Evolutionary conservation across 2,113 vertebrate species (phyloP).

Genomic region (Balaeniceps rex): DNA sequence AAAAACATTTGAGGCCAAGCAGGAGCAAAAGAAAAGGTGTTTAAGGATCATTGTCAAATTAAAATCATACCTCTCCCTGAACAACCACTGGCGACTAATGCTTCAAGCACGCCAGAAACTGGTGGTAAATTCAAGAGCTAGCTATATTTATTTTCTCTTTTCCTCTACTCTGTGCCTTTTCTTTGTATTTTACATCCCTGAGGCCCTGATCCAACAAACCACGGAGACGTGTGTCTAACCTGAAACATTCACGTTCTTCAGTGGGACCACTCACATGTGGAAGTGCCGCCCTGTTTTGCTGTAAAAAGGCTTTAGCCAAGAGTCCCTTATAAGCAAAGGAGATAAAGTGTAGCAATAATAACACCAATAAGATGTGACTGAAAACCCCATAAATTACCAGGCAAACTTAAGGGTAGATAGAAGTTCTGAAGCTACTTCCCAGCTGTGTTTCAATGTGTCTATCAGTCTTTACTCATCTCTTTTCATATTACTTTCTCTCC

Average conservation of each 20-base stretch:
- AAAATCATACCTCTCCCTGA: slow-evolving; percentile 25
- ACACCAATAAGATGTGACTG: not conserved
- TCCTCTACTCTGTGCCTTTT: not conserved
- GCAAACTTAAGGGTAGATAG: slow-evolving; percentile 1
- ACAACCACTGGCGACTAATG: not conserved
- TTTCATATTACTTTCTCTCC: slow-evolving; percentile 38
- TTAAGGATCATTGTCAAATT: slow-evolving; percentile 22
- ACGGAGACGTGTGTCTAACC: not conserved
- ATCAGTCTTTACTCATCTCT: slow-evolving; percentile 46
- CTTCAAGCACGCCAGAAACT: not conserved
- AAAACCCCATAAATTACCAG: slow-evolving; percentile 18
- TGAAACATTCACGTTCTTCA: not conserved
- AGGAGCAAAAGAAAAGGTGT: not conserved
- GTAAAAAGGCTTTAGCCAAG: not conserved
- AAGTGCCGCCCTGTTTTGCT: not conserved
- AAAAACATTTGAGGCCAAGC: not conserved
- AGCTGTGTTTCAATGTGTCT: slow-evolving; percentile 15
- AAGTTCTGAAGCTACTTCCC: slow-evolving; percentile 19
- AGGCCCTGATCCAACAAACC: not conserved
- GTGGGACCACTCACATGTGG: not conserved
- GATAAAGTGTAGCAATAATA: slow-evolving; percentile 7
- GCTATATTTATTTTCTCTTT: not conserved
- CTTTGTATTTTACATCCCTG: not conserved
- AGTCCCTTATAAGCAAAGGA: not conserved
- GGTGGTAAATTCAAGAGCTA: not conserved